phyloP scores from a whole-genome alignment of 2,888 invertebrate species.

The Dione juno region DNA sequence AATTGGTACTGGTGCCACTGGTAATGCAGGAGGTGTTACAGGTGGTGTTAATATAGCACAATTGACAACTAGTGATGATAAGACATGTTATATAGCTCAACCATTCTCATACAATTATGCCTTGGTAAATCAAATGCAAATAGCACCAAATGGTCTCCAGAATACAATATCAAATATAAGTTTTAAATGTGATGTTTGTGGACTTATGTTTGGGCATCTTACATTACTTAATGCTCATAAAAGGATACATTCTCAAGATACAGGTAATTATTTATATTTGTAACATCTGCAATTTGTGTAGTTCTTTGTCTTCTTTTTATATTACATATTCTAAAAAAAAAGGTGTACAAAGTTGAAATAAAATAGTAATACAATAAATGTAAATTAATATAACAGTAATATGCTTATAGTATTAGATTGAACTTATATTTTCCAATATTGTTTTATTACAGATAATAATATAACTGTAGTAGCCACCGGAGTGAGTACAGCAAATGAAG shows the following conservation, averaged over 20 bases:
- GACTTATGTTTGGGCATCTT: constrained; percentile 92
- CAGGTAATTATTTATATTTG: constrained; percentile 60
- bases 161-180: constrained; percentile 91
- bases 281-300: too few species aligned
- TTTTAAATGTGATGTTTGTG: constrained; percentile 94
- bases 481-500: constrained; percentile 70
- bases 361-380: not conserved
- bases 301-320: not conserved
- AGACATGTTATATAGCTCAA: constrained; percentile 89
- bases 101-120: constrained; percentile 92
- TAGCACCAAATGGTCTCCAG: constrained; percentile 86
- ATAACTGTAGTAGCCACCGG: constrained; percentile 84
- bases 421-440: not conserved
- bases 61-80: constrained; percentile 85
- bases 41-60: constrained; percentile 88
- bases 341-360: not conserved
- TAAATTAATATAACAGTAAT: not conserved
- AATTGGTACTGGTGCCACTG: constrained; percentile 76
- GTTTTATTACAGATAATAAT: constrained; percentile 69
- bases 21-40: constrained; percentile 68
- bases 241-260: constrained; percentile 88
- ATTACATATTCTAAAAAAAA: not conserved
- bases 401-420: not conserved
- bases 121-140: constrained; percentile 92
- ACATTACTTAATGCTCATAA: constrained; percentile 93